These are phyloP conservation scores for Megalops atlanticus DNA, from an alignment of 2,113 vertebrate genomes.

Conservation along the genomic window DNA sequence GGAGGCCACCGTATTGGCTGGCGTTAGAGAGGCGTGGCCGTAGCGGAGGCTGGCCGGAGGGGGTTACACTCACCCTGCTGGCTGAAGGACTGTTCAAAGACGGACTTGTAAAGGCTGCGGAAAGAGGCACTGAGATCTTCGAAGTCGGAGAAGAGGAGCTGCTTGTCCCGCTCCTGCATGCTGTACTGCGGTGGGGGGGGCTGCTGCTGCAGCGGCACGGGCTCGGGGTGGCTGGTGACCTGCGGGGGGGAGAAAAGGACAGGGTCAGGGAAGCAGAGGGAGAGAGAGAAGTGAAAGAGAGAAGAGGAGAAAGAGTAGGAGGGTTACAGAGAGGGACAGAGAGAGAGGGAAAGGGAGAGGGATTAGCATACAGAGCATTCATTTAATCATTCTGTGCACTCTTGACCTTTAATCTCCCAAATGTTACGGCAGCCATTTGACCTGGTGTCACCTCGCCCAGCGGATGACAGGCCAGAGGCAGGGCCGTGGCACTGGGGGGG, in stretches of 20 bases:
- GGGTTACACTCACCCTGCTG: conserved; percentile 82
- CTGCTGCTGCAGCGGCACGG: conserved; percentile 70
- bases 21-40: no score
- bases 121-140: conserved; percentile 87
- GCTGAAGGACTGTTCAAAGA: conserved; percentile 83
- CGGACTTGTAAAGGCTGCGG: conserved; percentile 84
- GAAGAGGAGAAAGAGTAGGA: not conserved
- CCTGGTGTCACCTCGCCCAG: not conserved
- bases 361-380: not conserved
- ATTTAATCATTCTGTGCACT: not conserved
- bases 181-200: conserved; percentile 74
- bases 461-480: not conserved
- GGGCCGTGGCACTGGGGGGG: no score
- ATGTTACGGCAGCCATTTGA: not conserved
- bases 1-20: no score
- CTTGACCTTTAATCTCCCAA: not conserved
- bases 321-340: not conserved
- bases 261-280: not conserved
- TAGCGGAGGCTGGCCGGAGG: no score
- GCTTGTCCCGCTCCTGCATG: conserved; percentile 77
- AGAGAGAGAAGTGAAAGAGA: not conserved
- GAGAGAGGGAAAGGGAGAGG: not conserved
- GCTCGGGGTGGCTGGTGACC: conserved; percentile 79
- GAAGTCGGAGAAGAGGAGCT: conserved; percentile 79
- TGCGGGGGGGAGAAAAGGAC: conserved; percentile 48